These are phyloP conservation scores for Semicossyphus pulcher DNA, from an alignment of 2,113 vertebrate genomes.

Conservation along the genomic window DNA sequence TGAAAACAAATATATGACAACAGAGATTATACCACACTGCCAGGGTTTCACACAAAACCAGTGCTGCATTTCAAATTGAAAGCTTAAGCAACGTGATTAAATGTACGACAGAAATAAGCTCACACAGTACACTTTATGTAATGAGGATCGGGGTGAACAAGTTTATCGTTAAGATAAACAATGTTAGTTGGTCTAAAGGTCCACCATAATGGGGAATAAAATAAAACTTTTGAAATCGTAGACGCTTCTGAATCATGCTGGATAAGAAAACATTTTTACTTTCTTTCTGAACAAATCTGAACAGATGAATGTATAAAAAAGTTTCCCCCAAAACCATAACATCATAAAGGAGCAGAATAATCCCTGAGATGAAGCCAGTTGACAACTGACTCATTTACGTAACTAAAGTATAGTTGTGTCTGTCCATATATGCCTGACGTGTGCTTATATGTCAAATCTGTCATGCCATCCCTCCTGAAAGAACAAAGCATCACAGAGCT, in stretches of 20 bases:
- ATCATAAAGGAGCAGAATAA: not conserved
- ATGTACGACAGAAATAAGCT: not conserved
- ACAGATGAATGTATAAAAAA: too few relatives aligned
- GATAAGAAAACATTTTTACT: not conserved
- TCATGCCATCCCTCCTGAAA: conserved; percentile 31
- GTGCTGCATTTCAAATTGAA: conserved; percentile 6
- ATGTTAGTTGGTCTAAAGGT: not conserved
- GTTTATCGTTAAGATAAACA: not conserved
- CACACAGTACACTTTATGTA: not conserved
- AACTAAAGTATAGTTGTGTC: conserved; percentile 13
- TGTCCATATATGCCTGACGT: conserved; percentile 11
- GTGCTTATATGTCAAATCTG: conserved; percentile 39
- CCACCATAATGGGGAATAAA: not conserved
- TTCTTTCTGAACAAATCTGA: too few relatives aligned
- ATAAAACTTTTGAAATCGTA: not conserved
- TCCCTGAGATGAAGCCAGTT: not conserved
- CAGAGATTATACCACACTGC: not conserved
- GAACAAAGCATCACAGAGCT: conserved; percentile 47
- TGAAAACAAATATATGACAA: not conserved
- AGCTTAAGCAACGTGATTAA: not conserved
- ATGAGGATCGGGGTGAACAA: not conserved
- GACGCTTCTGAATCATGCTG: not conserved
- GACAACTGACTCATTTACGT: conserved; percentile 17
- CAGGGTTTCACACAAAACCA: not conserved
- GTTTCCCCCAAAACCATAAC: not conserved